Evolutionary conservation across 2,113 vertebrate species (phyloP).

Genomic region (Vulpes vulpes): DNA sequence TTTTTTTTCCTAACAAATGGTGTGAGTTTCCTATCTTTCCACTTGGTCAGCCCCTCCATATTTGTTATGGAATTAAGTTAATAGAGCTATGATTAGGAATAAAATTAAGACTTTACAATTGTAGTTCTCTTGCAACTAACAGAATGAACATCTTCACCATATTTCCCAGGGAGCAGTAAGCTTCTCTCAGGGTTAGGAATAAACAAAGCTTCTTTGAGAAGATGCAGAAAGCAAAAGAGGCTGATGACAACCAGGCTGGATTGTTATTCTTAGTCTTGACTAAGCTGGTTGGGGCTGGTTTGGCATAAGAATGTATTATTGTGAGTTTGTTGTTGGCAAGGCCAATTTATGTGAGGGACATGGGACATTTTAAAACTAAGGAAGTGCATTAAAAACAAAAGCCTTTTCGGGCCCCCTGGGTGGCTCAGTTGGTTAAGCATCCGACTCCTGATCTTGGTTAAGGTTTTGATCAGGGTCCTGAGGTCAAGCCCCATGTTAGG

Average conservation of each 20-base stretch:
- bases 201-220: not conserved
- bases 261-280: conserved; percentile 67
- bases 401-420: not conserved
- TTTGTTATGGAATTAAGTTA: not conserved
- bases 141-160: conserved; percentile 1
- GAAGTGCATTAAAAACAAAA: conserved; percentile 24
- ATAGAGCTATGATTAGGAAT: not conserved
- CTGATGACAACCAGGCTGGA: not conserved
- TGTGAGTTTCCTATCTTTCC: not conserved
- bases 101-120: conserved; percentile 46
- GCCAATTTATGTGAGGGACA: not conserved
- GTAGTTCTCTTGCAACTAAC: conserved; percentile 1
- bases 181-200: not conserved
- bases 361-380: conserved; percentile 45
- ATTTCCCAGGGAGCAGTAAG: not conserved
- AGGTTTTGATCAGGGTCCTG: not conserved
- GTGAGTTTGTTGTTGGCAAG: conserved; percentile 24
- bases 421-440: not conserved
- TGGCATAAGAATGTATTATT: conserved; percentile 40
- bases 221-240: conserved; percentile 1
- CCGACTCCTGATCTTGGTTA: not conserved
- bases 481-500: not conserved
- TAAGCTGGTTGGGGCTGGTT: conserved; percentile 42
- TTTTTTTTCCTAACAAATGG: not conserved
- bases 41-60: not conserved